phyloP scores from a whole-genome alignment of 2,797 vertebrate genomes.

The Syndactyla subalaris region DNA sequence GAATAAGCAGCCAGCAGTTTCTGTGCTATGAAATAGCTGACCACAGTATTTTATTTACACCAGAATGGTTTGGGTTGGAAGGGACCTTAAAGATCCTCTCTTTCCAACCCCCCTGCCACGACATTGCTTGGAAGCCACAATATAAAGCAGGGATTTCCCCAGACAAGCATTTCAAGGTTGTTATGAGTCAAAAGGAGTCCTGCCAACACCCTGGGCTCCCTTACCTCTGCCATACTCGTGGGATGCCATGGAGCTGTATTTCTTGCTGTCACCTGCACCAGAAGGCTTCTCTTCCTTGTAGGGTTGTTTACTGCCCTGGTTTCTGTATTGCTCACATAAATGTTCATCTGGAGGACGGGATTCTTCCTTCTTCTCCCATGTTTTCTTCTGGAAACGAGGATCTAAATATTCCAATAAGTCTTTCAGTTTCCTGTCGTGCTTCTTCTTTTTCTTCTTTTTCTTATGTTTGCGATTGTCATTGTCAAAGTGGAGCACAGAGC shows the following conservation, averaged over 20 bases:
- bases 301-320: not conserved
- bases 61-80: not conserved
- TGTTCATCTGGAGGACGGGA: constrained; percentile 1
- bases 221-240: constrained; percentile 67
- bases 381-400: constrained; percentile 19
- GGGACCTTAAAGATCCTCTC: not conserved
- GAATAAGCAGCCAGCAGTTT: not conserved
- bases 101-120: not conserved
- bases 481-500: constrained; percentile 74
- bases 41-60: not conserved
- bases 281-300: constrained; percentile 8
- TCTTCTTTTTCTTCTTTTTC: constrained; percentile 87
- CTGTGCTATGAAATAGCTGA: not conserved
- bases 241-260: not conserved
- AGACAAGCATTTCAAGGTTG: not conserved
- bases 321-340: constrained; percentile 44
- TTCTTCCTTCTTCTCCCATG: constrained; percentile 9
- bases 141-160: not conserved
- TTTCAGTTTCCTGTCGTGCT: constrained; percentile 73
- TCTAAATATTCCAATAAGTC: constrained; percentile 32
- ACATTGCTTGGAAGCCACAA: not conserved
- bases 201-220: not conserved
- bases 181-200: not conserved
- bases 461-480: constrained; percentile 79
- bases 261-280: constrained; percentile 52